These are phyloP conservation scores for Peromyscus aztecus DNA, from an alignment of 2,797 vertebrate species.

Conservation along the genomic window DNA sequence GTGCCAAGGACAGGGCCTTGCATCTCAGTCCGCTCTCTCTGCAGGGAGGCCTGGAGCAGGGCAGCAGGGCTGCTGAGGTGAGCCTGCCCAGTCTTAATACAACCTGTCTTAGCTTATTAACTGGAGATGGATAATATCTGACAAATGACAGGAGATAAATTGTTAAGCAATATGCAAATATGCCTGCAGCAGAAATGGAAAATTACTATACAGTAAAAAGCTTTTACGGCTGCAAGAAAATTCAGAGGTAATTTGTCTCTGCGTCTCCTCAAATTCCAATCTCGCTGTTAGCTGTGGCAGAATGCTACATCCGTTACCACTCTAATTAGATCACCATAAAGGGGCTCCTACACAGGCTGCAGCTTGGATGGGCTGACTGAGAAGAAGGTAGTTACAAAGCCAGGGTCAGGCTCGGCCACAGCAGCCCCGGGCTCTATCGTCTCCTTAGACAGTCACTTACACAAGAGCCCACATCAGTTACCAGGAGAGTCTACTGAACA, in stretches of 20 bases:
- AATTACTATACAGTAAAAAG: conserved; percentile 89
- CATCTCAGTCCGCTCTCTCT: background rate
- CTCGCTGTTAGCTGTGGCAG: conserved; percentile 78
- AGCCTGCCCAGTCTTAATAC: conserved; percentile 73
- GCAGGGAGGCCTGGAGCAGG: background rate
- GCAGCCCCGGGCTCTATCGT: conserved; percentile 37
- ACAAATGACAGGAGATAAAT: conserved; percentile 86
- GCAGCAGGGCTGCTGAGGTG: background rate
- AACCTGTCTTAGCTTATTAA: conserved; percentile 84
- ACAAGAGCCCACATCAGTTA: background rate
- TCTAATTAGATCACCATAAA: conserved; percentile 83
- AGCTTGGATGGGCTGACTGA: conserved; percentile 38
- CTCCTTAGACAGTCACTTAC: background rate
- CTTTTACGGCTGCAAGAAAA: conserved; percentile 87
- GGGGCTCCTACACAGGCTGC: background rate
- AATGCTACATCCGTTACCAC: conserved; percentile 78
- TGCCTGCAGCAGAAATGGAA: conserved; percentile 86
- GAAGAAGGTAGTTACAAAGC: conserved; percentile 53
- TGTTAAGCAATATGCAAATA: conserved; percentile 88
- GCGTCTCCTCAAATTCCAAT: conserved; percentile 82
- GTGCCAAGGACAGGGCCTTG: background rate
- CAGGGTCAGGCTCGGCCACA: background rate
- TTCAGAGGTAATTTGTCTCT: conserved; percentile 87
- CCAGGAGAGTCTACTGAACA: background rate
- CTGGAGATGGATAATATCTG: conserved; percentile 86